phyloP scores from a whole-genome alignment of 2,888 invertebrate genomes.

The Stenichneumon culpator region DNA sequence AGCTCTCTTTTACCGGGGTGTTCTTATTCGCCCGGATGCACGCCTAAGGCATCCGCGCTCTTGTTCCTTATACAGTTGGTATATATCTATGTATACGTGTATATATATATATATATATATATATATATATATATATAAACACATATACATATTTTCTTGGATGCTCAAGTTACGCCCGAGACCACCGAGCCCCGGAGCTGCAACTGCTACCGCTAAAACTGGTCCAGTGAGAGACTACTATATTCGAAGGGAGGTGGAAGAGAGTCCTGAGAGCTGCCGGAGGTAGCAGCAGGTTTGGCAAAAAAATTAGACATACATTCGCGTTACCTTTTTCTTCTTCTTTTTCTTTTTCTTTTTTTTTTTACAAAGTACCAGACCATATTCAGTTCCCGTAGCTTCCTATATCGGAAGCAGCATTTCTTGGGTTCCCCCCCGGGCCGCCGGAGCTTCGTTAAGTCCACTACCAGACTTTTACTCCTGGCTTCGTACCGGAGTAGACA shows the following conservation, averaged over 20 bases:
- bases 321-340: not conserved
- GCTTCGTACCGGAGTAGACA: slow-evolving; percentile 17
- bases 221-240: slow-evolving; percentile 1
- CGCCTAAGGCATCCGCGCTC: slow-evolving; percentile 41
- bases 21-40: slow-evolving; percentile 44
- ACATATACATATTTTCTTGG: slow-evolving; percentile 22
- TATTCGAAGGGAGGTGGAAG: not conserved
- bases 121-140: not conserved
- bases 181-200: slow-evolving; percentile 8
- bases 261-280: not conserved
- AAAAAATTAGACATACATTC: slow-evolving; percentile 13
- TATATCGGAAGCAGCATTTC: not conserved
- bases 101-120: not conserved
- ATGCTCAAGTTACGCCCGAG: slow-evolving; percentile 38
- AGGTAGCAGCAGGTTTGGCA: not conserved
- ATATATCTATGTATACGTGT: not conserved
- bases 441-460: slow-evolving; percentile 45
- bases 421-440: slow-evolving; percentile 11
- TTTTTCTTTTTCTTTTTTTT: slow-evolving; percentile 11
- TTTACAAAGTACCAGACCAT: not conserved
- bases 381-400: slow-evolving; percentile 3
- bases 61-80: not conserved
- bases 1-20: slow-evolving; percentile 39
- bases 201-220: slow-evolving; percentile 35
- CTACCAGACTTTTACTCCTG: slow-evolving; percentile 5